Conservation (phyloP, 2,797 vertebrate species). For the Hydrolagus colliei region DNA sequence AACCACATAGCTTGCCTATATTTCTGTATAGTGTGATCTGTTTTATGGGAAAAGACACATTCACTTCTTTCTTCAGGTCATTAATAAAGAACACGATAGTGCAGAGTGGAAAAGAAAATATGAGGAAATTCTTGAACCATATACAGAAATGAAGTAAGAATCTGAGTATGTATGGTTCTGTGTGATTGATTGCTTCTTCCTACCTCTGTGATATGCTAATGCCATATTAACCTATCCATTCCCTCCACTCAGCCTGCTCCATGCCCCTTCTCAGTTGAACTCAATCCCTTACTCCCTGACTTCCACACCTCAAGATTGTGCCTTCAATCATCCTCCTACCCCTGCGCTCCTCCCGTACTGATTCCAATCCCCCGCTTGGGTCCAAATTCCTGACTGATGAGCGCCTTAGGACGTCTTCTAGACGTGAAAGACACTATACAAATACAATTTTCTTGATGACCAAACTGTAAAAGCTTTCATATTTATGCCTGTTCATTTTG, state of each 20-base stretch:
- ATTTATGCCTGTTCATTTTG: not conserved
- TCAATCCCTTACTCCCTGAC: not conserved
- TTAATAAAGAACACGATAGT: slow-evolving; percentile 49
- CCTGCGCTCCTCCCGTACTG: too few species aligned
- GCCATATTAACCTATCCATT: too few species aligned
- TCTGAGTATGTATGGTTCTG: not conserved
- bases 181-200: too few species aligned
- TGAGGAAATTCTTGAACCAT: slow-evolving; percentile 53
- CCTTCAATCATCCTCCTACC: too few species aligned
- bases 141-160: slow-evolving; percentile 76
- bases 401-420: too few species aligned
- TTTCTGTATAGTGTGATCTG: not conserved
- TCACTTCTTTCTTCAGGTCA: slow-evolving; percentile 52
- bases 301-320: too few species aligned
- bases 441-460: not conserved
- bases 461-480: not conserved
- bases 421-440: too few species aligned
- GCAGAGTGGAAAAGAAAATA: slow-evolving; percentile 57
- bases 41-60: not conserved
- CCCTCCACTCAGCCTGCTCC: not conserved
- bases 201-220: not conserved
- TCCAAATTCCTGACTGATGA: too few species aligned
- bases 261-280: not conserved
- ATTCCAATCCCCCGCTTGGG: too few species aligned
- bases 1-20: too few species aligned